Conservation (phyloP, 1,140 invertebrate genomes). For the Drosophila mauritiana region DNA sequence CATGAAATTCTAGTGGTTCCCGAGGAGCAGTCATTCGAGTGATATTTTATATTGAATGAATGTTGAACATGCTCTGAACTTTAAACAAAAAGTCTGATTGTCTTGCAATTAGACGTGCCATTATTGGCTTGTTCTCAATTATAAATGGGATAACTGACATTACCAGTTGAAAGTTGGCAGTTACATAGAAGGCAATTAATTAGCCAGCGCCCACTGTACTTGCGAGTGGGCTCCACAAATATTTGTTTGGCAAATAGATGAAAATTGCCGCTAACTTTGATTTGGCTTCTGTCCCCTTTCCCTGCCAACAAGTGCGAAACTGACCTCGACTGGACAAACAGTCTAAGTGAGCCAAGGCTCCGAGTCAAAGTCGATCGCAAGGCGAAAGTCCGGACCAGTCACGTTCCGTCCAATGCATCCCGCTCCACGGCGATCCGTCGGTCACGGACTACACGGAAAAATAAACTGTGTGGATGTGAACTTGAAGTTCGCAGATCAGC, state of each 20-base stretch:
- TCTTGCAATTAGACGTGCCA: no score
- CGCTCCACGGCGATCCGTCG: conserved; percentile 18
- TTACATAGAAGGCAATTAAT: not conserved
- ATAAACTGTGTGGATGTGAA: not conserved
- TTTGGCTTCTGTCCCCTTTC: conserved; percentile 9
- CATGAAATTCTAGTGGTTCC: no score
- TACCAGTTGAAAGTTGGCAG: not conserved
- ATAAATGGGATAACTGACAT: not conserved
- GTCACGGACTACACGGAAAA: conserved; percentile 23
- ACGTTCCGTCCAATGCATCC: conserved; percentile 23
- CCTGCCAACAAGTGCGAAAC: conserved; percentile 5
- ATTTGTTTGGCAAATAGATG: conserved; percentile 67
- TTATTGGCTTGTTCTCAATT: not conserved
- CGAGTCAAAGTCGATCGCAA: conserved; percentile 42
- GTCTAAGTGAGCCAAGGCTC: conserved; percentile 49
- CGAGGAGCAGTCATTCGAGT: no score
- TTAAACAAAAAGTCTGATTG: no score
- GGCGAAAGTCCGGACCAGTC: conserved; percentile 32
- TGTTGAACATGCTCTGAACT: no score
- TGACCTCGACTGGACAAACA: conserved; percentile 63
- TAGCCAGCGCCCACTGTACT: conserved; percentile 6
- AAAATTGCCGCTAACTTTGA: conserved; percentile 61
- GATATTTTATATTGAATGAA: no score
- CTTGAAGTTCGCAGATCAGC: not conserved
- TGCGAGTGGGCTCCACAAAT: not conserved